phyloP scores from a whole-genome alignment of 1,140 invertebrate species.

The Lepidotrigona ventralis region DNA sequence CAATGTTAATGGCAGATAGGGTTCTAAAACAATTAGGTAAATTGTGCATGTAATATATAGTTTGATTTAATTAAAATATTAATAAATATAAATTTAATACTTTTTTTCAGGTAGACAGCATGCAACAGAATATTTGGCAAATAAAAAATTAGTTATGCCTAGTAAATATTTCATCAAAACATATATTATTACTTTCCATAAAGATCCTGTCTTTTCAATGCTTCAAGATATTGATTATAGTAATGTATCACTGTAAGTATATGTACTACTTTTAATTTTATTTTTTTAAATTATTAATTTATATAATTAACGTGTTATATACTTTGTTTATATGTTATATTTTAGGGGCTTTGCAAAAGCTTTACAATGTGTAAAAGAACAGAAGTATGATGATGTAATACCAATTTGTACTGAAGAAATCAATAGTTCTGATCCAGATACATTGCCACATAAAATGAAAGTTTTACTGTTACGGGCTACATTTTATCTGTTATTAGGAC shows the following conservation, averaged over 20 bases:
- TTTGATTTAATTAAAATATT: conserved; percentile 9
- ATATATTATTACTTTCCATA: conserved; percentile 92
- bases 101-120: conserved; percentile 83
- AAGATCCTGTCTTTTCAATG: conserved; percentile 86
- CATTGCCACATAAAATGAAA: conserved; percentile 82
- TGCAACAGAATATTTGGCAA: conserved; percentile 86
- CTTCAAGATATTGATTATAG: conserved; percentile 57
- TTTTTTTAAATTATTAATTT: neutral
- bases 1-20: conserved; percentile 90
- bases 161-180: conserved; percentile 91
- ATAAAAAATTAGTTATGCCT: conserved; percentile 86
- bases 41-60: conserved; percentile 54
- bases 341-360: conserved; percentile 66
- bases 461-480: conserved; percentile 90
- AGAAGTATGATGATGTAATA: conserved; percentile 90
- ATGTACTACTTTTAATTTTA: conserved; percentile 8
- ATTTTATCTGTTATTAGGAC: conserved; percentile 89
- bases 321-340: conserved; percentile 13
- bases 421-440: conserved; percentile 80
- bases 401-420: conserved; percentile 90
- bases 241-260: conserved; percentile 64
- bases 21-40: conserved; percentile 90
- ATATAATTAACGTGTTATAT: conserved; percentile 20
- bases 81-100: conserved; percentile 8
- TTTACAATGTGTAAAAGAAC: conserved; percentile 82